Evolutionary conservation across 2,797 vertebrate genomes (phyloP), one percentile per base, ranked within the genome.

Genomic region (Acropternis orthonyx): DNA sequence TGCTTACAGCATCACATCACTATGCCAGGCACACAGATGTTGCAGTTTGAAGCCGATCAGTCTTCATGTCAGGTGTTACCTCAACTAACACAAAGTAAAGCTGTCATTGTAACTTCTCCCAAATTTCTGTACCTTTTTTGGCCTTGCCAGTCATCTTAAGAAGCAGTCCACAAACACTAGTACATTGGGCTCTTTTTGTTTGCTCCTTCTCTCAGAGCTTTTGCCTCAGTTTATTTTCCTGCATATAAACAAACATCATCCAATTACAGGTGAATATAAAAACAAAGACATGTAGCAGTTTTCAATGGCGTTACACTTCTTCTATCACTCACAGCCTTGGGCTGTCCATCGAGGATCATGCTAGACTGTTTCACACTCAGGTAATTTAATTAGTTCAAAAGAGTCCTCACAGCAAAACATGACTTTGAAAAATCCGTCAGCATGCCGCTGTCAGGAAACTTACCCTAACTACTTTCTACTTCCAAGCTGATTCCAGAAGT

Each of bases 31-130:
- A 87, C 48, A 86, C 67, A 93, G 90, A 79, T 68, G 88, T 86
- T 95, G 68, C 52, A 56, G 28, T 34, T 87, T 63, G 66, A 78
- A 89, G 68, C 37, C 65, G 49, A 34, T 89, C 81, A 56, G 77
- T 80, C 93, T 89, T 89, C n/a, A 32, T 43, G 72, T 74, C 92
- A 93, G 37, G 41, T 68, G 52, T 85, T 91, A 67, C 63, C 74
- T 92, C 86, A 91, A 77, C 28, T 80, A 85, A 68, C 27, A 36
- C 14, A 43, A 95, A 89, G 61, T 49, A 87, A 74, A 93, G 48
- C 37, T 67, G 68, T 28, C 43, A 55, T 7, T 46, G 44, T 41
- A 73, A 89, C 65, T 79, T 88, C 44, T 79, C 48, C 32, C 15
- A 7, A 7, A 28, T 66, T 86, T 77, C 37, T 59, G 43, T 76